phyloP scores from a whole-genome alignment of 1,140 invertebrate genomes.

The Trinorchestia longiramus region DNA sequence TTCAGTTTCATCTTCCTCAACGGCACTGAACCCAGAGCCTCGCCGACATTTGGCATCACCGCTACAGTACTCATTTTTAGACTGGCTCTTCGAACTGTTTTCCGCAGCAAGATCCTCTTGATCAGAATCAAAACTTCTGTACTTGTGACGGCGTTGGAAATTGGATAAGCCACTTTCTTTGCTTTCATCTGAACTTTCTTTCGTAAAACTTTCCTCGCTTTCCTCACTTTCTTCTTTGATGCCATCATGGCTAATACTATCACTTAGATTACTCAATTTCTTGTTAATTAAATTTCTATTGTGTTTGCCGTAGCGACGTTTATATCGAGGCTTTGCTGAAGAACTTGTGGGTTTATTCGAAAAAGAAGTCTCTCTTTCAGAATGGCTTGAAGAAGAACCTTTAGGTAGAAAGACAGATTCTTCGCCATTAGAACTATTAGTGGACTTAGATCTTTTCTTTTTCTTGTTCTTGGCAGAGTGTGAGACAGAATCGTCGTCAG shows the following conservation, averaged over 20 bases:
- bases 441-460: neutral
- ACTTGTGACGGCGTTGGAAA: conserved; percentile 13
- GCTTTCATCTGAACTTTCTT: conserved; percentile 45
- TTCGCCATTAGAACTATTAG: neutral
- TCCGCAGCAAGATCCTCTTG: neutral
- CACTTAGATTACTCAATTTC: neutral
- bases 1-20: neutral
- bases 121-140: conserved; percentile 41
- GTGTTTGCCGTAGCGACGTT: neutral
- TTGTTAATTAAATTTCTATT: conserved; percentile 1
- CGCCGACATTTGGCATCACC: neutral
- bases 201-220: conserved; percentile 6
- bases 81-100: neutral
- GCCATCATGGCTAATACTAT: conserved; percentile 16
- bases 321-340: neutral
- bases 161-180: neutral
- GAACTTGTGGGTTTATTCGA: neutral
- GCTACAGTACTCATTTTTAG: neutral
- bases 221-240: conserved; percentile 45
- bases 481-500: neutral
- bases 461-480: neutral
- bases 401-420: neutral
- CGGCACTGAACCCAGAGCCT: neutral
- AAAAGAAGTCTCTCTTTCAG: conserved; percentile 33
- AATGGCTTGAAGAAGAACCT: neutral